These are phyloP conservation scores for Agrotis exclamationis DNA, from an alignment of 2,888 invertebrate genomes.

Conservation along the genomic window DNA sequence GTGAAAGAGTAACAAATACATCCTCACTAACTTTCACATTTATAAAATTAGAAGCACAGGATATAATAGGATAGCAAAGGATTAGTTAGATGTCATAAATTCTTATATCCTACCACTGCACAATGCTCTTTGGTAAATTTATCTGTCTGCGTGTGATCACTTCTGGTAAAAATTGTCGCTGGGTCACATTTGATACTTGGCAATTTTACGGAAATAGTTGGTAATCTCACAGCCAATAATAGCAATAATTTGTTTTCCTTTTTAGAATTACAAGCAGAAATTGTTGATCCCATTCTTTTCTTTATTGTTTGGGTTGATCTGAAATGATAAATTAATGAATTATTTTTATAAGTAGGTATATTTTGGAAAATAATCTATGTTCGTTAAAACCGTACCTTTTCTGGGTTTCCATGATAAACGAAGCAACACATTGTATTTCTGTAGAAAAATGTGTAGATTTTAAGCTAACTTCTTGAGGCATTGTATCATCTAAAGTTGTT, in stretches of 20 bases:
- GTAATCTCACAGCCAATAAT: conserved; percentile 56
- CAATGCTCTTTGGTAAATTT: conserved; percentile 4
- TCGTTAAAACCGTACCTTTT: conserved; percentile 35
- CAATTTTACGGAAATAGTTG: conserved; percentile 28
- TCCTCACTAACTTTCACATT: too few species aligned
- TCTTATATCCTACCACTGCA: conserved; percentile 43
- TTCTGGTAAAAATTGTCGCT: conserved; percentile 42
- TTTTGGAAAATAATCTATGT: too few species aligned
- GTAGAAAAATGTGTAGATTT: conserved; percentile 53
- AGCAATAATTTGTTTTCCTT: conserved; percentile 51
- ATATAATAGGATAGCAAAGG: too few species aligned
- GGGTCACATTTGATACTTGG: conserved; percentile 43
- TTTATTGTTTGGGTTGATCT: conserved; percentile 33
- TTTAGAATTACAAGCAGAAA: conserved; percentile 10
- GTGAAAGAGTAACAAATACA: too few species aligned
- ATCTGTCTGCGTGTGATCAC: conserved; percentile 48
- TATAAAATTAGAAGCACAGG: too few species aligned
- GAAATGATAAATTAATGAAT: conserved; percentile 23
- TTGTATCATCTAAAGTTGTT: conserved; percentile 48
- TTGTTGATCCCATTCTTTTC: conserved; percentile 13
- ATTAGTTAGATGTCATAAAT: neutral
- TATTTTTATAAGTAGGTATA: neutral
- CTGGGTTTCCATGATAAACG: conserved; percentile 40
- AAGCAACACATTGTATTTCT: conserved; percentile 64
- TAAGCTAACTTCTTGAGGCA: conserved; percentile 53